Conservation (phyloP, 2,797 vertebrate species). For the Chrysocyon brachyurus region DNA sequence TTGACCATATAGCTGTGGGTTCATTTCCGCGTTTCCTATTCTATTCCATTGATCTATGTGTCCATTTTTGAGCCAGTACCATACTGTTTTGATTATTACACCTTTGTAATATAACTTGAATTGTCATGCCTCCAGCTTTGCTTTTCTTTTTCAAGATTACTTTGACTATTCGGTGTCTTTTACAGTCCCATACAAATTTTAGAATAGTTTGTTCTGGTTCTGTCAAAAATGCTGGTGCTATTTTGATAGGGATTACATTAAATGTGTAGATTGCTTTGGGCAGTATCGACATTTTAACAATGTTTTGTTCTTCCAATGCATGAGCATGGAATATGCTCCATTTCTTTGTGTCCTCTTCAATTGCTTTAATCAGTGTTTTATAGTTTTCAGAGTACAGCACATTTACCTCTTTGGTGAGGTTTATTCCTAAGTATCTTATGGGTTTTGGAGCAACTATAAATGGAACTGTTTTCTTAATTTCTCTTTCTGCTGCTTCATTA, state of each 20-base stretch:
- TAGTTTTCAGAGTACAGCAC: not conserved
- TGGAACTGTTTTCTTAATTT: not conserved
- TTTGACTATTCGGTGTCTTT: not conserved
- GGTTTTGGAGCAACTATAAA: not conserved
- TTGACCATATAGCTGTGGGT: not conserved
- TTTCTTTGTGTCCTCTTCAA: not conserved
- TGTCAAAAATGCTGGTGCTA: not conserved
- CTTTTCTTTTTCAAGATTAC: not conserved
- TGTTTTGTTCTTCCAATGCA: not conserved
- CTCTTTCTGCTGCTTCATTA: not conserved
- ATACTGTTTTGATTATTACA: not conserved
- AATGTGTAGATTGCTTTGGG: not conserved
- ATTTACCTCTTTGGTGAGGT: not conserved
- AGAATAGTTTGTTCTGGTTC: not conserved
- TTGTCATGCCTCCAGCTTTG: not conserved
- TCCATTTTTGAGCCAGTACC: not conserved
- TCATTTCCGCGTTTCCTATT: not conserved
- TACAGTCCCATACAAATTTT: not conserved
- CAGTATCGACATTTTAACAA: not conserved
- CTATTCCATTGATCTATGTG: not conserved
- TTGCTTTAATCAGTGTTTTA: not conserved
- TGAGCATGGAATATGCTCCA: not conserved
- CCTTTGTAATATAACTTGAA: not conserved
- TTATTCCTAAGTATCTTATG: not conserved
- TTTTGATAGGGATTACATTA: not conserved